Conservation (phyloP, 2,113 vertebrate genomes). For the Anoura caudifer region DNA sequence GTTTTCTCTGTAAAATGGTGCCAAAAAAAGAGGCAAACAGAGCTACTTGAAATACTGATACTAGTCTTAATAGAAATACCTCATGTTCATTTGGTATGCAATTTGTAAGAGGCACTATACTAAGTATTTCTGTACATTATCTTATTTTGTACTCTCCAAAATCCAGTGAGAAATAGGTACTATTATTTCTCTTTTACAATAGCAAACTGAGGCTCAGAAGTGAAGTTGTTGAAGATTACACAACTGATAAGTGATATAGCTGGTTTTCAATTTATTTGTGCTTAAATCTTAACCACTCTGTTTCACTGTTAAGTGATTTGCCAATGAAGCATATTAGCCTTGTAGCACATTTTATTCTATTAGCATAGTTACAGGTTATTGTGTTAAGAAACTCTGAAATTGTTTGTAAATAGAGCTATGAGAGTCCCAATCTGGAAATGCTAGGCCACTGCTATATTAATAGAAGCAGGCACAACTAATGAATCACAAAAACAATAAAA, state of each 20-base stretch:
- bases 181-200: slow-evolving; percentile 19
- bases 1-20: slow-evolving; percentile 19
- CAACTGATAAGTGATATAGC: not conserved
- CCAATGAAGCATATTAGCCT: not conserved
- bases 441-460: not conserved
- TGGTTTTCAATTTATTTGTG: not conserved
- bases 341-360: not conserved
- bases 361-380: not conserved
- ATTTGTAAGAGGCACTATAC: not conserved
- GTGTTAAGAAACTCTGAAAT: slow-evolving; percentile 11
- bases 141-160: slow-evolving; percentile 8
- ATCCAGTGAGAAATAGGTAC: not conserved
- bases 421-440: not conserved
- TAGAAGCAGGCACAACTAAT: not conserved
- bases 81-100: not conserved
- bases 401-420: not conserved
- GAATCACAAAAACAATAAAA: not conserved
- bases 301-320: not conserved
- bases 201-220: not conserved
- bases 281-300: not conserved
- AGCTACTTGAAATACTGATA: not conserved
- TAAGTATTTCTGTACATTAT: not conserved
- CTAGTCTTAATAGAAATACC: not conserved
- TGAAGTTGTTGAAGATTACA: not conserved
- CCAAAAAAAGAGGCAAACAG: not conserved